Evolutionary conservation across 2,888 invertebrate species (phyloP), one percentile per base, ranked within the genome.

Genomic region (Abrostola tripartita): DNA sequence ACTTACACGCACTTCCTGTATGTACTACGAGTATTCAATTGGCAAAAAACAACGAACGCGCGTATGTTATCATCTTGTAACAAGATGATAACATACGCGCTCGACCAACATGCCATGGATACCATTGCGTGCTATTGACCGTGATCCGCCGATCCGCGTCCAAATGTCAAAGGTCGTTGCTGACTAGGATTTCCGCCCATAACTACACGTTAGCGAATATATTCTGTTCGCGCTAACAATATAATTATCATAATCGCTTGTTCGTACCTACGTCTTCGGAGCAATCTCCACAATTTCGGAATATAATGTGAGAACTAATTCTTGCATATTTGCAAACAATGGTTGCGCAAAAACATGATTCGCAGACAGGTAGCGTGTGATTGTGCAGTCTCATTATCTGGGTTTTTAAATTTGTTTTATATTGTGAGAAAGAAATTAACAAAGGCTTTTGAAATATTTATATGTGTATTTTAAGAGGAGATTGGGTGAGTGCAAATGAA

Each of bases 1-100:
- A 86, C 89, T 87, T 85, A 86, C 93, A 92, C 92, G 93, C 86
- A 85, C 92, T 90, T 93, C 92, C 93, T 92, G 92, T 84, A 79
- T 5, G 82, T 81, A 84, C 81, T 79, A 83, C 81, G 49, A 59
- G 73, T 82, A 84, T 82, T 83, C 83, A 85, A 86, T 81, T 82
- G 83, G 85, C 86, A 81, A 90, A 90, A 86, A 87, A 83, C 81
- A 79, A 83, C 76, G 74, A 61, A n/a, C n/a, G n/a, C n/a, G n/a
- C n/a, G n/a, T n/a, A n/a, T n/a, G n/a, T n/a, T n/a, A n/a, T n/a
- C n/a, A n/a, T n/a, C n/a, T 68, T 63, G 59, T 74, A 69, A 68
- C 63, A 60, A 69, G 61, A 76, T 70, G 60, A 74, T 62, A 73
- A 65, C 65, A 58, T 71, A 65, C 62, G 58, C 55, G 69, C 55